A percentile compares a stretch with the other conserved stretches of the same genome.
Conservation (phyloP, 2,888 invertebrate genomes). For the Coecobrya sp. region DNA sequence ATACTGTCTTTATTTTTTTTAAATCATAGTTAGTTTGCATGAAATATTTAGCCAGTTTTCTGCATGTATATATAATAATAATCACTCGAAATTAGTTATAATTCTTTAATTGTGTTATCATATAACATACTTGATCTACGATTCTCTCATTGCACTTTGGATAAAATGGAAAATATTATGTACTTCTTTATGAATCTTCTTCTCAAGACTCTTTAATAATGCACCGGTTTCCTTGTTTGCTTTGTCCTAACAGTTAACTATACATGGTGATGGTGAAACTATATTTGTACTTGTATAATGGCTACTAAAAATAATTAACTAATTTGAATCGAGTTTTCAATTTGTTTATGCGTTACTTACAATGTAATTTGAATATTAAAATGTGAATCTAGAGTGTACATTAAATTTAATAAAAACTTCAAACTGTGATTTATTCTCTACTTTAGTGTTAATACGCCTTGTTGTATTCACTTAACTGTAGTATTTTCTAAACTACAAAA, state of each 20-base stretch:
- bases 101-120: too few species aligned
- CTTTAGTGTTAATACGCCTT: too few species aligned
- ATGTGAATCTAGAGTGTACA: not conserved
- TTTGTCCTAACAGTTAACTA: not conserved
- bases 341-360: not conserved
- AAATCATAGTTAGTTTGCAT: too few species aligned
- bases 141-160: too few species aligned
- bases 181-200: not conserved
- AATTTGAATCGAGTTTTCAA: not conserved
- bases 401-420: too few species aligned
- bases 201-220: not conserved
- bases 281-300: not conserved
- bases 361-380: not conserved
- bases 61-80: too few species aligned
- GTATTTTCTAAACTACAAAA: too few species aligned
- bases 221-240: constrained; percentile 21
- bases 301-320: not conserved
- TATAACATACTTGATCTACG: too few species aligned
- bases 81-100: too few species aligned
- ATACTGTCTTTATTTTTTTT: not conserved
- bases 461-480: too few species aligned
- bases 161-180: not conserved
- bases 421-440: too few species aligned
- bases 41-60: too few species aligned
- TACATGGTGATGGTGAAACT: not conserved